Evolutionary conservation across 2,888 invertebrate species (phyloP).

Genomic region (Clivina fossor): DNA sequence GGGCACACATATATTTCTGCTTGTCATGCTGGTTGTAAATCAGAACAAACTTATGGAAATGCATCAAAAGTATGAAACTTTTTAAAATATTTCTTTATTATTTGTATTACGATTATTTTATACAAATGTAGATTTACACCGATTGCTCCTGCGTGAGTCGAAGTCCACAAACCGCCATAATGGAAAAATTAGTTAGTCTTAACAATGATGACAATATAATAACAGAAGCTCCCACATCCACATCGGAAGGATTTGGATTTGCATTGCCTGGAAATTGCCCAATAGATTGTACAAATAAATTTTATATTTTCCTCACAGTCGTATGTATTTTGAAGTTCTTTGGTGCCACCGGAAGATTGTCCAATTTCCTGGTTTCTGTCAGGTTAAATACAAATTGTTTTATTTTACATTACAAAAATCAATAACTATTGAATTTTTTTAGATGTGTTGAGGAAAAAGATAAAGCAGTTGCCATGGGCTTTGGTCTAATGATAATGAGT

Average conservation of each 20-base stretch:
- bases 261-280: slow-evolving; percentile 58
- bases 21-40: slow-evolving; percentile 76
- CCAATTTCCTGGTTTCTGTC: slow-evolving; percentile 63
- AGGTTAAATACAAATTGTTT: slow-evolving; percentile 51
- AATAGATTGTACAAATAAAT: slow-evolving; percentile 59
- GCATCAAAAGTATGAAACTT: slow-evolving; percentile 53
- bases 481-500: slow-evolving; percentile 68
- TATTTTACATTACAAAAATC: slow-evolving; percentile 8
- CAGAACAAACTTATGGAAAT: slow-evolving; percentile 50
- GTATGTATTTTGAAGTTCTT: slow-evolving; percentile 62
- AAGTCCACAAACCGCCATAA: slow-evolving; percentile 35
- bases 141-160: slow-evolving; percentile 56
- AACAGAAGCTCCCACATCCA: slow-evolving; percentile 7
- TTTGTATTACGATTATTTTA: slow-evolving; percentile 2
- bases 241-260: slow-evolving; percentile 46
- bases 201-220: slow-evolving; percentile 28
- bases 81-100: not conserved
- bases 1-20: slow-evolving; percentile 70
- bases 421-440: slow-evolving; percentile 38
- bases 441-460: slow-evolving; percentile 73
- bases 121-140: slow-evolving; percentile 51
- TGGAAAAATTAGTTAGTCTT: slow-evolving; percentile 28
- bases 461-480: slow-evolving; percentile 72
- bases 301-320: slow-evolving; percentile 58
- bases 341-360: slow-evolving; percentile 63